Percentiles rank a stretch among this genome's conserved stretches.
Evolutionary conservation across 2,888 invertebrate species (phyloP).

Genomic region (Acanthoscelides obtectus): DNA sequence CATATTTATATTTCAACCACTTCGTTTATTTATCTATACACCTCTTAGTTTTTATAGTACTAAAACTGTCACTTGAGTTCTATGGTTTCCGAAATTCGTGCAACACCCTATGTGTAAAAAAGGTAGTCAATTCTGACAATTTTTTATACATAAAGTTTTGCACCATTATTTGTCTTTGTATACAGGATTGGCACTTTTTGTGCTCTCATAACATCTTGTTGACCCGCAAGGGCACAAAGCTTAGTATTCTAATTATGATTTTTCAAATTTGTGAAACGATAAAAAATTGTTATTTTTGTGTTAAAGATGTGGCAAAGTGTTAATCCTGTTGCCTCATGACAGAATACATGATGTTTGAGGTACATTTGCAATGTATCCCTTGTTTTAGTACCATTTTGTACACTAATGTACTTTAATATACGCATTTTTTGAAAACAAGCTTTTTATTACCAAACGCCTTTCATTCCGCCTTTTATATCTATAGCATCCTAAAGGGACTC

Average conservation of each 20-base stretch:
- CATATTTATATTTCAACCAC: not conserved
- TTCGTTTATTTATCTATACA: not conserved
- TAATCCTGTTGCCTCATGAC: not conserved
- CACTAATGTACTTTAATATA: not conserved
- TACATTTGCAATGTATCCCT: not conserved
- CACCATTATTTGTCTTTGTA: not conserved
- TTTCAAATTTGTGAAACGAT: too few relatives aligned
- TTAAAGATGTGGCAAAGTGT: not conserved
- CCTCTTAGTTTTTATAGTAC: not conserved
- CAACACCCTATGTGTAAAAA: not conserved
- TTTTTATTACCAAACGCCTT: too few relatives aligned
- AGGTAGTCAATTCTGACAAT: not conserved
- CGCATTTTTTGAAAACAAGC: not conserved
- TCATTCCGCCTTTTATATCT: too few relatives aligned
- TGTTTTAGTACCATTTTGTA: not conserved
- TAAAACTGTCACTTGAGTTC: not conserved
- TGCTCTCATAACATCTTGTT: too few relatives aligned
- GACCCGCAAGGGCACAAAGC: too few relatives aligned
- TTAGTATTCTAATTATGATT: too few relatives aligned
- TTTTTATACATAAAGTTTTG: not conserved
- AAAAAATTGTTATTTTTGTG: too few relatives aligned
- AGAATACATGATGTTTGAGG: not conserved
- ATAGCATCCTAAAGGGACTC: too few relatives aligned
- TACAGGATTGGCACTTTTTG: not conserved
- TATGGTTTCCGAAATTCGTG: not conserved